phyloP scores from a whole-genome alignment of 2,113 vertebrate species.

The Xiphophorus maculatus region DNA sequence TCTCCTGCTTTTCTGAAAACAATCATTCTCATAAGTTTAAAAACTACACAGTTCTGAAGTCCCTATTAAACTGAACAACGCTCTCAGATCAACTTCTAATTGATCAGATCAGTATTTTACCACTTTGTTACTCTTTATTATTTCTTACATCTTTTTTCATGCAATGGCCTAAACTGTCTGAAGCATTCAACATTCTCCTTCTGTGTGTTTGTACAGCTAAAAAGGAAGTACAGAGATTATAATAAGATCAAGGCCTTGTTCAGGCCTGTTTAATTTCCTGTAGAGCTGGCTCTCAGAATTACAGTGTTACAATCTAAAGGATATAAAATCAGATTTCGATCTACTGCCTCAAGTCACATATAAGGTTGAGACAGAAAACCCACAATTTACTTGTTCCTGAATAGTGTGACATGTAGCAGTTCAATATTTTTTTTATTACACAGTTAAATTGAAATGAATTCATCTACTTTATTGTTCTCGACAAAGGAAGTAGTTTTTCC shows the following conservation, averaged over 20 bases:
- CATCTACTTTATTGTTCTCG: background rate
- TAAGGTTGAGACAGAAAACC: background rate
- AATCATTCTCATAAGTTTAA: background rate
- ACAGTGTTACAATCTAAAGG: background rate
- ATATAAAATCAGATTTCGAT: background rate
- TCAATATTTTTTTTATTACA: too few relatives aligned
- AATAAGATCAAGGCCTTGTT: background rate
- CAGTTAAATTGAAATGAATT: background rate
- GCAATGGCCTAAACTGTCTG: background rate
- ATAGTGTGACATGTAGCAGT: too few relatives aligned
- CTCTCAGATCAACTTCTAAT: background rate
- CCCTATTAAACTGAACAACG: background rate
- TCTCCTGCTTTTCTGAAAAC: background rate
- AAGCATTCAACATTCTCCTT: background rate
- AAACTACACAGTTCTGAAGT: background rate
- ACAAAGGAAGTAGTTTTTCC: background rate
- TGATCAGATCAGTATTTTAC: background rate
- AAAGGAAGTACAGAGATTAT: background rate
- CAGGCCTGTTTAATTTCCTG: slow-evolving; percentile 4
- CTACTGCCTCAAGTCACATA: background rate
- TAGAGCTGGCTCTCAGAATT: background rate
- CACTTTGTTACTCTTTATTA: background rate
- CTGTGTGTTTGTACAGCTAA: slow-evolving; percentile 1
- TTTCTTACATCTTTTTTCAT: background rate
- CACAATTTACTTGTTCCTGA: background rate